Percentiles rank a stretch among this genome's conserved stretches.
These are phyloP conservation scores for Meloidogyne chitwoodi DNA, from an alignment of 1,140 invertebrate species.

Conservation along the genomic window DNA sequence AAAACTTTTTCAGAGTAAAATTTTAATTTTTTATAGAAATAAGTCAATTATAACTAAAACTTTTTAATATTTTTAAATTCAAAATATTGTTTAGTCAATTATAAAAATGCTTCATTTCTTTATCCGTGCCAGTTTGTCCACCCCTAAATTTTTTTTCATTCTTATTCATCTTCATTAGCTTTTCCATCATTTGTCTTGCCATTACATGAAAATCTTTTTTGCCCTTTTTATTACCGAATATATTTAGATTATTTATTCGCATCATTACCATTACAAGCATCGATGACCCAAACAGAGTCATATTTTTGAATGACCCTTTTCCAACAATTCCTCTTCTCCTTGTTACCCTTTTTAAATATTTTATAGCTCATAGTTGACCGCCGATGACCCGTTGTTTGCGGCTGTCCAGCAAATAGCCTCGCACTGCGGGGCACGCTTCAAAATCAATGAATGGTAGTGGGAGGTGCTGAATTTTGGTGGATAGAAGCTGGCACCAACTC, in stretches of 20 bases:
- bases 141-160: neutral
- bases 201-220: neutral
- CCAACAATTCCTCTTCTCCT: neutral
- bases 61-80: too few relatives aligned
- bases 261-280: neutral
- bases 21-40: too few relatives aligned
- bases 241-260: neutral
- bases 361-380: neutral
- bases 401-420: neutral
- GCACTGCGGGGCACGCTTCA: neutral
- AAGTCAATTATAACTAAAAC: too few relatives aligned
- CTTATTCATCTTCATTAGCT: neutral
- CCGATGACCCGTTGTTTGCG: neutral
- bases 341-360: neutral
- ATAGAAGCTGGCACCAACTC: neutral
- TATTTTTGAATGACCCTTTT: neutral
- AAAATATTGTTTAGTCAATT: too few relatives aligned
- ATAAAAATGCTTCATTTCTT: too few relatives aligned
- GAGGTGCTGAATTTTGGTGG: neutral
- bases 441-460: neutral
- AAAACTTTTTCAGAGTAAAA: too few relatives aligned
- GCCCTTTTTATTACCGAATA: neutral
- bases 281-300: slow-evolving; percentile 7
- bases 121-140: neutral
- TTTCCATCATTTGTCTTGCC: neutral